Evolutionary conservation across 2,888 invertebrate genomes (phyloP), one percentile per base, ranked within the genome.

Genomic region (Ophion obscuratus): DNA sequence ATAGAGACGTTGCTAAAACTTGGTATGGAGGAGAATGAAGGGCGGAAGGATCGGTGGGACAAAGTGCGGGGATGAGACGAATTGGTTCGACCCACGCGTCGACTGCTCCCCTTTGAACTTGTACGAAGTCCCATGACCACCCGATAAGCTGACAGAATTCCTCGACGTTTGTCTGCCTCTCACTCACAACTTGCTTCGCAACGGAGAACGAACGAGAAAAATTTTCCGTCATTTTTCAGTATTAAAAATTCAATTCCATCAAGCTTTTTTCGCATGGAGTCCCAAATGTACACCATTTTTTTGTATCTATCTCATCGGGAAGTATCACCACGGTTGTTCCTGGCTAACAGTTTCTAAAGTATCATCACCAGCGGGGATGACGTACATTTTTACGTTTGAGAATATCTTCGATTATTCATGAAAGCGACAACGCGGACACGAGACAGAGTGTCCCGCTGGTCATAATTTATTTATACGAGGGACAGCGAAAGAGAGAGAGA

Each of bases 331-430:
- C 64, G 64, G 59, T 59, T 17, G 59, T 81, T 59, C 31, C 61
- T 53, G 17, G 53, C 27, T 67, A 81, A 81, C 81, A 71, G 64
- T 84, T 81, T 71, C 27, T 27, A 75, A 79, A 86, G 81, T 86
- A 86, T 86, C 59, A 83, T 86, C 84, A 81, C 84, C 78, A 31
- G 17, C 78, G 84, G 81, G 86, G 81, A 83, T 84, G 61, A 68
- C 61, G 66, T 70, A 75, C 61, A 83, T 64, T 83, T 68, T 47
- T 44, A 36, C 78, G 40, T 86, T 86, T 81, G 81, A 71, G 74
- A 84, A 78, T 81, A 64, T 59, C 66, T 66, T 81, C 78, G 71
- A 86, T 84, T 86, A 86, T 86, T 86, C 81, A 86, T 84, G 86
- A 68, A 27, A 20, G 53, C 66, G 36, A 81, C 61, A 75, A 40